These are phyloP conservation scores for Lochmaea capreae DNA, from an alignment of 2,888 invertebrate species.

Conservation along the genomic window DNA sequence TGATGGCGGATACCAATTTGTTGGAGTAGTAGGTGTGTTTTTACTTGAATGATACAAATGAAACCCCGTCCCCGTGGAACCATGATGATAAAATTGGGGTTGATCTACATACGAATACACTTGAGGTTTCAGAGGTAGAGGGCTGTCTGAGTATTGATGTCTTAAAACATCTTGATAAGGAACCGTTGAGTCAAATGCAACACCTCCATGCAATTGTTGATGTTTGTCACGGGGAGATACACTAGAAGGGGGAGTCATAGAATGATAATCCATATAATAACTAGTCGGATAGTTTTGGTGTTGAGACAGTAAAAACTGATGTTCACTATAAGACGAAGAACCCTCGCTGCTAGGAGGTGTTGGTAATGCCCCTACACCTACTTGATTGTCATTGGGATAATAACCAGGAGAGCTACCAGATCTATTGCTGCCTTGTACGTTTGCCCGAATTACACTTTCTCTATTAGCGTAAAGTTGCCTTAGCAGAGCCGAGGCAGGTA, in stretches of 20 bases:
- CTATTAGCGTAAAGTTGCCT: conserved; percentile 92
- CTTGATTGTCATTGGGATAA: conserved; percentile 71
- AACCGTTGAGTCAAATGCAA: conserved; percentile 66
- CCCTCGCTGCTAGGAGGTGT: conserved; percentile 93
- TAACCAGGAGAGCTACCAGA: conserved; percentile 62
- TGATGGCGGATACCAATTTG: conserved; percentile 66
- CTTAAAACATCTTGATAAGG: conserved; percentile 69
- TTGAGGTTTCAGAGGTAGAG: conserved; percentile 89
- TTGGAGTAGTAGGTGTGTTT: conserved; percentile 65
- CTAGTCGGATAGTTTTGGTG: conserved; percentile 72
- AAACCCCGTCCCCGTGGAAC: conserved; percentile 72
- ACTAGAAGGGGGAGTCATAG: conserved; percentile 97
- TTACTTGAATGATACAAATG: conserved; percentile 88
- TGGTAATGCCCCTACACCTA: conserved; percentile 81
- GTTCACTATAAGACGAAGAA: conserved; percentile 78
- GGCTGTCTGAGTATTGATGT: conserved; percentile 73
- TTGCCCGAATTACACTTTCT: conserved; percentile 94
- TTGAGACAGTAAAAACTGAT: conserved; percentile 70
- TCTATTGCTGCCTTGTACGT: conserved; percentile 73
- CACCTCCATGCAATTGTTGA: conserved; percentile 72
- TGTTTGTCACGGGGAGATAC: conserved; percentile 92
- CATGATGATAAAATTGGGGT: conserved; percentile 86
- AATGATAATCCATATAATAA: conserved; percentile 85
- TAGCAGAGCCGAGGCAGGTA: conserved; percentile 90
- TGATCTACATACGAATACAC: conserved; percentile 86